Evolutionary conservation across 2,113 vertebrate genomes (phyloP).

Genomic region (Balaeniceps rex): DNA sequence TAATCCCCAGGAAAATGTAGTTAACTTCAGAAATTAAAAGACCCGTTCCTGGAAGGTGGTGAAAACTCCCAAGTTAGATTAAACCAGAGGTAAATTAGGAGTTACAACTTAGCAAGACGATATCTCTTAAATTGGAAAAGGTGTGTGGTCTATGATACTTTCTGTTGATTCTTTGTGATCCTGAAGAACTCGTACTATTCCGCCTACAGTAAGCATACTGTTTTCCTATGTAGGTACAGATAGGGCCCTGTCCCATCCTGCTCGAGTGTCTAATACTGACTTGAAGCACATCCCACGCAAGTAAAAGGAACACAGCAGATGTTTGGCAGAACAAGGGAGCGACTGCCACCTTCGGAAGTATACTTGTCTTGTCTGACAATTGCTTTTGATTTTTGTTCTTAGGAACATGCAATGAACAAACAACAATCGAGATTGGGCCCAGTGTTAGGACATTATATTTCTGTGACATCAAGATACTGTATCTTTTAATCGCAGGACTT

Average conservation of each 20-base stretch:
- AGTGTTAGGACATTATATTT: neutral
- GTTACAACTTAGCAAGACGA: neutral
- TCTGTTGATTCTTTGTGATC: neutral
- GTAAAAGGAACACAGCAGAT: neutral
- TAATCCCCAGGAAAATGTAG: neutral
- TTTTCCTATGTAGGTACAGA: neutral
- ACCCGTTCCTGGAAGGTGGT: neutral
- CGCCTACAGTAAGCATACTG: neutral
- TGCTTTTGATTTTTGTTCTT: neutral
- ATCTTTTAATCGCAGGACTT: neutral
- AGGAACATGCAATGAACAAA: neutral
- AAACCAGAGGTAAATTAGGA: neutral
- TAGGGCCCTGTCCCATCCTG: neutral
- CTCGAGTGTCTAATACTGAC: neutral
- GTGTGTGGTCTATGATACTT: neutral
- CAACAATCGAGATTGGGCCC: neutral
- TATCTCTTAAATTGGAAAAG: neutral
- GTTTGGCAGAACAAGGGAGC: neutral
- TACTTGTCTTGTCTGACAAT: accelerated
- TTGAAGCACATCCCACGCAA: neutral
- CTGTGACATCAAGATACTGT: neutral
- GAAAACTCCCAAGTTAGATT: neutral
- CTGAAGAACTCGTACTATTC: neutral
- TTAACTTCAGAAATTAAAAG: neutral
- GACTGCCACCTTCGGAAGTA: neutral